Percentiles rank a stretch among this genome's conserved stretches.
Evolutionary conservation across 2,888 invertebrate species (phyloP).

Genomic region (Mesorhabditis spiculigera): DNA sequence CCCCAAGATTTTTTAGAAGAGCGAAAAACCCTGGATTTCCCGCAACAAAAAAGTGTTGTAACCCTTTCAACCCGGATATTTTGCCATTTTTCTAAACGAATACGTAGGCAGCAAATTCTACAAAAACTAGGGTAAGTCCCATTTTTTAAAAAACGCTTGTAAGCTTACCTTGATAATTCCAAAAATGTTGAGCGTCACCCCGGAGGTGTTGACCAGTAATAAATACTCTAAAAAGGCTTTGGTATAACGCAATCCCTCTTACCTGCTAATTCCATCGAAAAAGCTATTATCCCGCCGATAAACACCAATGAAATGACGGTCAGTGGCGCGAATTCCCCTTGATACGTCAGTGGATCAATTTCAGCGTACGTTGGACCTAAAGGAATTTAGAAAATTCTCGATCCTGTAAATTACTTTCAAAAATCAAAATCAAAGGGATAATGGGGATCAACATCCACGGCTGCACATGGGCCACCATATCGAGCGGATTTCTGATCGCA

Average conservation of each 20-base stretch:
- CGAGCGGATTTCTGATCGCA: conserved; percentile 79
- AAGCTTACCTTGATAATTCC: conserved; percentile 85
- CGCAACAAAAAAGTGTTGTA: too few relatives aligned
- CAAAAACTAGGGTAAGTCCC: neutral
- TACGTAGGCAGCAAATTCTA: neutral
- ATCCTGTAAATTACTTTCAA: conserved; percentile 75
- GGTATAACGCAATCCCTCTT: conserved; percentile 1
- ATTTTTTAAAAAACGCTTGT: conserved; percentile 32
- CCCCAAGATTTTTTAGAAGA: too few relatives aligned
- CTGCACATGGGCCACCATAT: conserved; percentile 95
- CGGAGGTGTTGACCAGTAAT: conserved; percentile 86
- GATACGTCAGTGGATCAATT: conserved; percentile 34
- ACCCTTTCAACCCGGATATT: too few relatives aligned
- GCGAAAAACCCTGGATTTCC: too few relatives aligned
- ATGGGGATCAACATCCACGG: conserved; percentile 95
- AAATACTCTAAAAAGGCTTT: conserved; percentile 73
- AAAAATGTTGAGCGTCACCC: conserved; percentile 88
- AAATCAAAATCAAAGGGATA: conserved; percentile 78
- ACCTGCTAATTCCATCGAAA: conserved; percentile 73
- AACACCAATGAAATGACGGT: conserved; percentile 64
- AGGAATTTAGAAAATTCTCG: neutral
- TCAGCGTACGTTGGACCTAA: conserved; percentile 37
- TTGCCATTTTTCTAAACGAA: too few relatives aligned
- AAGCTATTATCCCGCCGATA: conserved; percentile 80
- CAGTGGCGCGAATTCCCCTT: conserved; percentile 39